Conservation (phyloP, 2,888 invertebrate species). For the Steinernema carpocapsae region DNA sequence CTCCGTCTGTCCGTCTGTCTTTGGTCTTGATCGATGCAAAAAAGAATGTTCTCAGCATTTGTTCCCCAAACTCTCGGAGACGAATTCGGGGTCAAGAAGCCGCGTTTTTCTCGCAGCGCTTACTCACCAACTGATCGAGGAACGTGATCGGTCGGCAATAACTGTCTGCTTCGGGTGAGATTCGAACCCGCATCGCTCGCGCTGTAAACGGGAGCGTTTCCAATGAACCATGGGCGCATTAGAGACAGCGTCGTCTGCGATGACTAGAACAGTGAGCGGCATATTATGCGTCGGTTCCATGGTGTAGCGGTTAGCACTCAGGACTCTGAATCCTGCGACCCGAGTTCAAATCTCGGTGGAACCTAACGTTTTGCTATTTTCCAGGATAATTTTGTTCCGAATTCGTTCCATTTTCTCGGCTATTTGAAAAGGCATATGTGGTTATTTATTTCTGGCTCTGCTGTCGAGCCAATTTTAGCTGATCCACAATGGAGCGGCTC, state of each 20-base stretch:
- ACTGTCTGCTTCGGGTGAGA: background rate
- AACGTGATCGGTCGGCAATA: background rate
- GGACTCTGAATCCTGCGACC: conserved; percentile 62
- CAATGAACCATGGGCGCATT: background rate
- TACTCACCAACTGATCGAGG: background rate
- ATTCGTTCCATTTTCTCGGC: background rate
- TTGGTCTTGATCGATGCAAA: background rate
- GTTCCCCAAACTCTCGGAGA: background rate
- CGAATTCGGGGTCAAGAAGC: background rate
- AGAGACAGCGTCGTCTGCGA: too few relatives aligned
- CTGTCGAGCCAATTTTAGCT: conserved; percentile 31
- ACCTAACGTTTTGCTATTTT: conserved; percentile 37
- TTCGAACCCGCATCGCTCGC: background rate
- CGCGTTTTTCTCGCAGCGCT: conserved; percentile 3
- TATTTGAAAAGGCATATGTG: background rate
- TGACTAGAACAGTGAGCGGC: too few relatives aligned
- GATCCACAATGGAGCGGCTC: conserved; percentile 33
- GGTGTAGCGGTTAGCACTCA: conserved; percentile 61
- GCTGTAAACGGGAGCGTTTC: background rate
- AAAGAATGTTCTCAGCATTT: background rate
- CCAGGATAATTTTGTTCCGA: background rate
- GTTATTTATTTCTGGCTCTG: background rate
- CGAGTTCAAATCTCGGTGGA: conserved; percentile 56
- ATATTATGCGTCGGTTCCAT: conserved; percentile 44
- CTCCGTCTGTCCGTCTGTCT: background rate